Base-by-base conservation (phyloP, 2,888 invertebrate species). In the Cryptops parisi region DNA sequence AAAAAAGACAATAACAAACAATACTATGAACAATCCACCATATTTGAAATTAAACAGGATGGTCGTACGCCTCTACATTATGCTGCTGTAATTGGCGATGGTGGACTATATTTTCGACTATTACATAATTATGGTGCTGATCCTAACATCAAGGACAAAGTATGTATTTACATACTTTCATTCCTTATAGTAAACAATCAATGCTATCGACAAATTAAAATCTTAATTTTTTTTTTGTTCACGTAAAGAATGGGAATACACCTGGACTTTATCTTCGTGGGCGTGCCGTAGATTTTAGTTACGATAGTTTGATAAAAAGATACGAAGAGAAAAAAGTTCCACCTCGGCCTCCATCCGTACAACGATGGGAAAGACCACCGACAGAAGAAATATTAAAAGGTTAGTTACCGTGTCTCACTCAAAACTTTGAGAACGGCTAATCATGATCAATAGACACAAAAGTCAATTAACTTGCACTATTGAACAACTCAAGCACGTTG, bases 51-150 rank as follows among this genome's bases (percentile, higher is more conserved):
- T 62, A n/a, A n/a, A 41, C 57, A 68, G 64, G 67, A 68, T 54
- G 70, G 70, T 38, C 57, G 71, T 41, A 71, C 71, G 0, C 68
- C 72, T 2, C 65, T 72, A 60, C 71, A 72, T 59, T 71, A 72
- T 58, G 70, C 71, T 5, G 71, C 70, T 5, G 67, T 69, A 1
- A 55, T 62, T 24, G 62, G 64, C 3, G 87, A 91, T 63, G 89
- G 89, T 64, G 86, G 85, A 0, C 85, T 88, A 67, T 86, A 85
- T 65, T 90, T 84, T 68, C 85, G 85, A 67, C 75, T 90, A 52
- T 72, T 93, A 49, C 76, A 83, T 59, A 86, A 87, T 66, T 76
- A 90, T 54, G 93, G 91, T 48, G 86, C 86, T 33, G 86, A 91
- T 71, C 78, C 84, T 2, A 80, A 83, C 63, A 74, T 81, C 51